Evolutionary conservation across 2,113 vertebrate species (phyloP), one percentile per base, ranked within the genome.

Genomic region (Heterotilapia buettikoferi): DNA sequence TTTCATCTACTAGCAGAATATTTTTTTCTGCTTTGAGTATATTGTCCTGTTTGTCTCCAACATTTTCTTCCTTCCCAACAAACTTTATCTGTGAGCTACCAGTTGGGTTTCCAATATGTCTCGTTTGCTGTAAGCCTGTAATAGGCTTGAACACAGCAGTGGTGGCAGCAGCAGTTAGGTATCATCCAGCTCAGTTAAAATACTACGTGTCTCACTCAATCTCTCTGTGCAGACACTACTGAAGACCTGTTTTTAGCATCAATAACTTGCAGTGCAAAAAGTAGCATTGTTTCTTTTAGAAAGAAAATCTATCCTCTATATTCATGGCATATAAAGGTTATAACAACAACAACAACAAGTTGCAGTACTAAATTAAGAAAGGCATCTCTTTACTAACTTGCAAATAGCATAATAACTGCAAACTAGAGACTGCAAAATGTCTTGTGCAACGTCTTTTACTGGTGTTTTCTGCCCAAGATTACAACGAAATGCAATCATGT

Each of bases 101-200:
- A 33, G 21, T 47, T 73, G 57, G 52, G 1, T 78, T 78, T 78
- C 45, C 73, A 78, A 45, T 40, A 68, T 10, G 66, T 80, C 78
- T 90, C 86, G 53, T 92, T 93, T 89, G 66, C 68, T 82, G 85
- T 92, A 93, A 94, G 84, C 92, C 87, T 84, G 87, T 92, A 93
- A 94, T 92, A 92, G 90, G 93, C 90, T 95, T 94, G 89, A 88
- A 83, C 29, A 33, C 50, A 63, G 80, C 85, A 66, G 89, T 47
- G 71, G 84, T 18, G 52, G 66, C 38, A 66, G 79, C 86, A 53
- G 24, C 80, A 81, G 68, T 82, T n/a, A 63, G 82, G 36, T 40
- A 66, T 81, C 90, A 82, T 86, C 86, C 85, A 45, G 80, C 50
- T 88, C 50, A 66, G 29, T 36, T 80, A 19, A 81, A 53, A 83